Conservation (phyloP, 2,797 vertebrate species). For the Selene dorsalis region DNA sequence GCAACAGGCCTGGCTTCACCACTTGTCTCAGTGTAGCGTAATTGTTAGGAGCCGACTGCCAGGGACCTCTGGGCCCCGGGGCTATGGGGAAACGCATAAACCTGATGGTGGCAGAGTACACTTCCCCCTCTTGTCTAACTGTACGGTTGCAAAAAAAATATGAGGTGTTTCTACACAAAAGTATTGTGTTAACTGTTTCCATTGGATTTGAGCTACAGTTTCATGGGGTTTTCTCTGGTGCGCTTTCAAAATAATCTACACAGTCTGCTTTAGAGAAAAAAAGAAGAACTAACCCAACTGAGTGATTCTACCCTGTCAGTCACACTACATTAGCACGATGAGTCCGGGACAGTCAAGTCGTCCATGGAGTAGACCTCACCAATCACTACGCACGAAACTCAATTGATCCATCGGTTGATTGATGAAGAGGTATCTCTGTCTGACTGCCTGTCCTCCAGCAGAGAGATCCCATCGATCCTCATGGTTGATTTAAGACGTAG, state of each 20-base stretch:
- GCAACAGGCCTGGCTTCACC: background rate
- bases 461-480: constrained; percentile 24
- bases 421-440: constrained; percentile 34
- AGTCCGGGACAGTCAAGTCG: constrained; percentile 1
- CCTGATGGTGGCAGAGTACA: background rate
- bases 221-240: too few species aligned
- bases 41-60: constrained; percentile 16
- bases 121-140: constrained; percentile 23
- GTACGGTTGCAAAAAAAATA: background rate
- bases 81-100: constrained; percentile 31
- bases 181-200: background rate
- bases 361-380: constrained; percentile 1
- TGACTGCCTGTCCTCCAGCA: background rate
- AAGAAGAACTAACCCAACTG: background rate
- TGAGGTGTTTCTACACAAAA: background rate
- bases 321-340: background rate
- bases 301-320: background rate
- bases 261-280: background rate
- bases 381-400: constrained; percentile 15
- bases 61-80: constrained; percentile 30
- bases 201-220: background rate
- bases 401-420: constrained; percentile 47
- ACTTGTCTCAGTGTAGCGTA: constrained; percentile 4
- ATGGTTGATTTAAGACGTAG: constrained; percentile 24
- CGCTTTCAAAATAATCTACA: background rate